Evolutionary conservation across 2,888 invertebrate species (phyloP).

Genomic region (Choreutis nemorana): DNA sequence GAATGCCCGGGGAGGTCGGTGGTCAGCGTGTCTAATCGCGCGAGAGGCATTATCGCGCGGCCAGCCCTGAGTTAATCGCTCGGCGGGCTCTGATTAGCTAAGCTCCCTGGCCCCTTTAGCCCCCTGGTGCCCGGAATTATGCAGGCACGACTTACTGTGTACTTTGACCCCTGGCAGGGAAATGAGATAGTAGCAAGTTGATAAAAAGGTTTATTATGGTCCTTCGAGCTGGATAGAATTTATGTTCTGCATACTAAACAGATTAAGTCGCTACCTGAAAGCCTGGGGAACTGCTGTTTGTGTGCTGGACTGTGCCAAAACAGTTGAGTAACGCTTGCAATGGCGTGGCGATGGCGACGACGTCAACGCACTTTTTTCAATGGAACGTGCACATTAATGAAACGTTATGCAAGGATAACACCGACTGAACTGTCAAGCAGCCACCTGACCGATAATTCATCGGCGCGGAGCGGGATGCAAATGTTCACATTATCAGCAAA

Average conservation of each 20-base stretch:
- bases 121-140: slow-evolving; percentile 48
- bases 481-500: slow-evolving; percentile 44
- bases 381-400: no score
- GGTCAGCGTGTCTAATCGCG: slow-evolving; percentile 59
- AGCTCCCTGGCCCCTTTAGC: slow-evolving; percentile 43
- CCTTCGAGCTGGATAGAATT: slow-evolving; percentile 8
- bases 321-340: no score
- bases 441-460: slow-evolving; percentile 47
- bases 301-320: no score
- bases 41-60: slow-evolving; percentile 56
- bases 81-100: slow-evolving; percentile 56
- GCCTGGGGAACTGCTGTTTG: no score
- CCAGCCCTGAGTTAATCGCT: slow-evolving; percentile 49
- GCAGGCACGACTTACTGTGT: slow-evolving; percentile 42
- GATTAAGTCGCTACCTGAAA: no score
- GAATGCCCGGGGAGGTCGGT: slow-evolving; percentile 46
- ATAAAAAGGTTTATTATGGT: slow-evolving; percentile 12
- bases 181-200: slow-evolving; percentile 19
- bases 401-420: slow-evolving; percentile 8
- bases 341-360: no score
- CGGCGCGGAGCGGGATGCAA: slow-evolving; percentile 35
- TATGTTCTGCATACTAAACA: no score
- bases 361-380: no score
- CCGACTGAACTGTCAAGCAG: slow-evolving; percentile 16
- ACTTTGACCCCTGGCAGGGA: slow-evolving; percentile 21